A percentile compares a stretch with the other conserved stretches of the same genome.
Conservation (phyloP, 2,113 vertebrate species). For the Ursus arctos region DNA sequence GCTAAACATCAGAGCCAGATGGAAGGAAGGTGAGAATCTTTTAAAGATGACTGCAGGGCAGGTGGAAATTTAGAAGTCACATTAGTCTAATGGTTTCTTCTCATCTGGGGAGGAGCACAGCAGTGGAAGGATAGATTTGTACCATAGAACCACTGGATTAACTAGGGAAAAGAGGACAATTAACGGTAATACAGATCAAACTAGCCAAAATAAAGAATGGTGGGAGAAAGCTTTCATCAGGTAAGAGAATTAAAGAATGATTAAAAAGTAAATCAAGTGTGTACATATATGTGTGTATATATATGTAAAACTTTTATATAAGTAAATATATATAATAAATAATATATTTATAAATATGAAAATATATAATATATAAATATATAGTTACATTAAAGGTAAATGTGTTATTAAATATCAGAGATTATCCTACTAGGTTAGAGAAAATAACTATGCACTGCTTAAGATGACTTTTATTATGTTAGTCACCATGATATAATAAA, state of each 20-base stretch:
- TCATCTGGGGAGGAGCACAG: neutral
- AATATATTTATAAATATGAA: neutral
- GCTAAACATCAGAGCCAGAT: neutral
- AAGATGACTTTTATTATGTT: neutral
- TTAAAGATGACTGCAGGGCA: neutral
- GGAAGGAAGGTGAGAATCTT: neutral
- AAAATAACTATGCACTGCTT: neutral
- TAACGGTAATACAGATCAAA: neutral
- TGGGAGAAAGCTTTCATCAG: neutral
- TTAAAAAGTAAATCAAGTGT: neutral
- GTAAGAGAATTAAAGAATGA: neutral
- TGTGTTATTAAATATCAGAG: neutral
- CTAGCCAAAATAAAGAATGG: neutral
- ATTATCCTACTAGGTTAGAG: neutral
- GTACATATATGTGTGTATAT: neutral
- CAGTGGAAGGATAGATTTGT: neutral
- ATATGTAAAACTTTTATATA: neutral
- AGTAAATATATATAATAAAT: neutral
- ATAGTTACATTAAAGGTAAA: neutral
- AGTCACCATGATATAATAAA: too few relatives aligned
- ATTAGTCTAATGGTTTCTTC: neutral
- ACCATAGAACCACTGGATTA: neutral
- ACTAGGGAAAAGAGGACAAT: neutral
- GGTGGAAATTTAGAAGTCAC: neutral
- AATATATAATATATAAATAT: neutral